A percentile compares a stretch with the other conserved stretches of the same genome.
These are phyloP conservation scores for Penaeus chinensis DNA, from an alignment of 1,140 invertebrate genomes.

Conservation along the genomic window DNA sequence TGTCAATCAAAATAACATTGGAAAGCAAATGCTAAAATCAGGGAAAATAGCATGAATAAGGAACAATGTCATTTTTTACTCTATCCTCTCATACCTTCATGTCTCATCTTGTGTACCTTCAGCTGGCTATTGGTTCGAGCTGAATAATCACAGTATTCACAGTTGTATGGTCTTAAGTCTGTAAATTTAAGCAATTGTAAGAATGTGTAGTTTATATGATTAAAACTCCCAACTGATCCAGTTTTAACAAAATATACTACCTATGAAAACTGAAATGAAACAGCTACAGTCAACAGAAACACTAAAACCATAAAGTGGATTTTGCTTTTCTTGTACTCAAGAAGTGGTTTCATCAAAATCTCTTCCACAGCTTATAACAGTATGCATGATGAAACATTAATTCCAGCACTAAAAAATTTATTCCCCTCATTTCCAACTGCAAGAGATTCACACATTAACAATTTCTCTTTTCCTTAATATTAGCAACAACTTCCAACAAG, in stretches of 20 bases:
- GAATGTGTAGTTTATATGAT: background rate
- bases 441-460: too few species aligned
- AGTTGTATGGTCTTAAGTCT: constrained; percentile 72
- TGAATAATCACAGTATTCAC: constrained; percentile 71
- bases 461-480: background rate
- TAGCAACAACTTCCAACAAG: background rate
- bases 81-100: constrained; percentile 68
- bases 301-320: too few species aligned
- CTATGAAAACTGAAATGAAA: background rate
- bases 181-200: constrained; percentile 44
- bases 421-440: background rate
- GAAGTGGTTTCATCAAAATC: too few species aligned
- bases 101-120: constrained; percentile 72
- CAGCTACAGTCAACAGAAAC: too few species aligned
- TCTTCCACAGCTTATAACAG: too few species aligned
- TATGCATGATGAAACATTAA: too few species aligned
- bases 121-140: constrained; percentile 71
- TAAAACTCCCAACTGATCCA: background rate
- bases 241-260: background rate
- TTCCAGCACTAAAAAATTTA: too few species aligned
- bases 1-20: background rate
- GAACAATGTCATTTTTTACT: background rate
- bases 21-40: background rate
- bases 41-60: background rate
- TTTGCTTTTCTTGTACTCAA: too few species aligned